Conservation (phyloP, 2,797 vertebrate species). For the Acanthurus tractus region DNA sequence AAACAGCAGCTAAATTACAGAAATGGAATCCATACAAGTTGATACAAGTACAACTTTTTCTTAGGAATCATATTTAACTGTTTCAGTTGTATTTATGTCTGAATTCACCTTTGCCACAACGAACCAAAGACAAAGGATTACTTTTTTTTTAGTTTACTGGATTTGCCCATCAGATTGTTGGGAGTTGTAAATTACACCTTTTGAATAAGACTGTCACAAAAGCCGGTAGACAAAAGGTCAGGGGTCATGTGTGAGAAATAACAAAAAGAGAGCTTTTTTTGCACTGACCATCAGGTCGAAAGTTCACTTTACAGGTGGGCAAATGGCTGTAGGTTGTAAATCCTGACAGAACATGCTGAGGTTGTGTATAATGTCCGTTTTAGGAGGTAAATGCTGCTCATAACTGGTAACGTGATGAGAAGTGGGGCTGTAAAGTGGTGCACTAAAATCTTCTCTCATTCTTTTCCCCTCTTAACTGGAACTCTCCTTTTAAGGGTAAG, state of each 20-base stretch:
- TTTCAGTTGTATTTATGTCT: constrained; percentile 7
- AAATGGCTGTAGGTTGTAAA: constrained; percentile 42
- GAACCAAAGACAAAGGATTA: background rate
- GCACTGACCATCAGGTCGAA: constrained; percentile 47
- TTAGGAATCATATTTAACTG: background rate
- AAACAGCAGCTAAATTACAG: background rate
- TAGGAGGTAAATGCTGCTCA: constrained; percentile 40
- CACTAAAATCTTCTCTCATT: constrained; percentile 26
- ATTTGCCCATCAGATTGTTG: constrained; percentile 8
- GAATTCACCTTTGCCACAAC: constrained; percentile 6
- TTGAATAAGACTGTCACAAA: constrained; percentile 45
- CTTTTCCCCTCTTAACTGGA: constrained; percentile 18
- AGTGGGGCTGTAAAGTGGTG: constrained; percentile 27
- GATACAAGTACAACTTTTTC: background rate
- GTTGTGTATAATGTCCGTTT: constrained; percentile 30
- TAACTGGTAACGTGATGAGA: constrained; percentile 29
- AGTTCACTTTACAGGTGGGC: constrained; percentile 64
- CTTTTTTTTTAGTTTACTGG: background rate
- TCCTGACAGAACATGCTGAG: constrained; percentile 43
- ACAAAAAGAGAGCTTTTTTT: constrained; percentile 41
- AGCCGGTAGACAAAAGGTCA: constrained; percentile 56
- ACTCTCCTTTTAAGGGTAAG: constrained; percentile 84
- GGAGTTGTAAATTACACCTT: constrained; percentile 18
- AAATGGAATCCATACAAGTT: background rate
- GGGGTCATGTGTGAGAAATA: constrained; percentile 60